A percentile compares a stretch with the other conserved stretches of the same genome.
phyloP scores from a whole-genome alignment of 1,140 invertebrate genomes.

The Melipona quadrifasciata region DNA sequence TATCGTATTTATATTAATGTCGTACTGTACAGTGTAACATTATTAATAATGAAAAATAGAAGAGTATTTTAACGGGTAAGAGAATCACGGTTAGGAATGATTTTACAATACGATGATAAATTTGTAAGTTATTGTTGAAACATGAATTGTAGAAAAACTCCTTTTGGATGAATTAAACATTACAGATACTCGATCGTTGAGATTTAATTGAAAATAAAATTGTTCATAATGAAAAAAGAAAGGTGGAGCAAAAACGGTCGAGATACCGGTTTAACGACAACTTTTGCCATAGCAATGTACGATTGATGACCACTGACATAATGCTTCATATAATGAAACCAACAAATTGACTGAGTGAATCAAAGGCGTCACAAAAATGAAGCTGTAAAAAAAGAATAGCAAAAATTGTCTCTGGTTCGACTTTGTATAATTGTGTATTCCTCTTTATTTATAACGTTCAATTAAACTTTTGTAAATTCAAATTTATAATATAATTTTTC shows the following conservation, averaged over 20 bases:
- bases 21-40: slow-evolving; percentile 7
- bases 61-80: no score
- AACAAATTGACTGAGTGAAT: background rate
- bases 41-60: background rate
- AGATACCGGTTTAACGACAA: background rate
- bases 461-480: slow-evolving; percentile 67
- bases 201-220: background rate
- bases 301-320: background rate
- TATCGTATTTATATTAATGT: background rate
- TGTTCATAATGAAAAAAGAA: background rate
- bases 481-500: slow-evolving; percentile 62
- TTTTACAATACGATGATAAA: background rate
- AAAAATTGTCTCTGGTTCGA: slow-evolving; percentile 19
- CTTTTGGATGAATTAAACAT: background rate
- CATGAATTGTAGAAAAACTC: background rate
- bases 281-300: background rate
- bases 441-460: slow-evolving; percentile 66
- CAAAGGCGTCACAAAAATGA: background rate
- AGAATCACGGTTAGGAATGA: background rate
- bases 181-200: background rate
- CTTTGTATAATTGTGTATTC: slow-evolving; percentile 63
- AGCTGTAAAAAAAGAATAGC: background rate
- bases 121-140: background rate
- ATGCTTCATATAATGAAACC: background rate
- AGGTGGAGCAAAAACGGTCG: background rate